Conservation (phyloP, 1,140 invertebrate genomes). For the Spodoptera litura region DNA sequence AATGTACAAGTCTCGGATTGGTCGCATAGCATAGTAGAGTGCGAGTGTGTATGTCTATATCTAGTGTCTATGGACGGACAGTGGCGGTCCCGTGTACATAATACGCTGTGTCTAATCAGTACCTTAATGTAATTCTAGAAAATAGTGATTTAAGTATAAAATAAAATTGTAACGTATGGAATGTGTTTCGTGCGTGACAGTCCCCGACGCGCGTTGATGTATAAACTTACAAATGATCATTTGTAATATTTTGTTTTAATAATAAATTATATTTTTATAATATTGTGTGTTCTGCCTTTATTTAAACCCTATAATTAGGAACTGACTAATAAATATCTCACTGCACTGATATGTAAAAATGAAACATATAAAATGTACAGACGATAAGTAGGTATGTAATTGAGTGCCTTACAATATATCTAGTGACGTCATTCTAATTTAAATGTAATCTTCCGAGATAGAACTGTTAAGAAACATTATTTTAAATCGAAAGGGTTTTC, state of each 20-base stretch:
- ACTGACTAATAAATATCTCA: no score
- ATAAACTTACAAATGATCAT: constrained; percentile 75
- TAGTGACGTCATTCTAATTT: no score
- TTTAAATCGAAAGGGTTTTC: no score
- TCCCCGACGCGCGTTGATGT: constrained; percentile 65
- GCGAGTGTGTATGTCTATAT: constrained; percentile 54
- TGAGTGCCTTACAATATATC: no score
- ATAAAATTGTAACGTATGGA: constrained; percentile 58
- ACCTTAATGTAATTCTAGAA: constrained; percentile 70
- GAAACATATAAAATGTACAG: no score
- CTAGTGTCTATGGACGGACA: constrained; percentile 60
- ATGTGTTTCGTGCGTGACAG: constrained; percentile 63
- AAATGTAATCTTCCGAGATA: no score
- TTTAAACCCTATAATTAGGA: neutral
- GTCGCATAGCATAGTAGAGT: constrained; percentile 63
- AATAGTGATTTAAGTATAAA: constrained; percentile 71
- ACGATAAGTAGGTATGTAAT: no score
- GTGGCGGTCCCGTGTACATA: constrained; percentile 73
- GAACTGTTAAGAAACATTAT: no score
- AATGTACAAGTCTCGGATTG: constrained; percentile 53
- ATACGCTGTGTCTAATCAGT: constrained; percentile 74
- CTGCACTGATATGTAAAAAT: no score
- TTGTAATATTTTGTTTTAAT: constrained; percentile 81
- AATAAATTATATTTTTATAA: constrained; percentile 84
- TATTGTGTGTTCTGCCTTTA: constrained; percentile 47